A percentile compares a stretch with the other conserved stretches of the same genome.
Evolutionary conservation across 2,797 vertebrate genomes (phyloP).

Genomic region (Sardinella longiceps): DNA sequence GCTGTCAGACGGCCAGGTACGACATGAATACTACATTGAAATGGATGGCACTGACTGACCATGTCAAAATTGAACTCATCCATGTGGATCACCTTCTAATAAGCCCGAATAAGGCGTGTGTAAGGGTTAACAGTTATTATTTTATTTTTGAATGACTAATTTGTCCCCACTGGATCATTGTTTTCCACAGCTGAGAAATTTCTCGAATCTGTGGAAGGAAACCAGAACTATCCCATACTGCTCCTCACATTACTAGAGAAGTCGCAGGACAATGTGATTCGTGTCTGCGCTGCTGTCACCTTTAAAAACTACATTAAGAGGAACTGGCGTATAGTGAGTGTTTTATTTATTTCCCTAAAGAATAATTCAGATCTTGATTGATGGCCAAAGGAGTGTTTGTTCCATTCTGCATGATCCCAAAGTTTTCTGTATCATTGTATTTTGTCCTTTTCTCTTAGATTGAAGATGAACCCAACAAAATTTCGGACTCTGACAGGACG

Average conservation of each 20-base stretch:
- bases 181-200: conserved; percentile 90
- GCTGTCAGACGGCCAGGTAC: conserved; percentile 93
- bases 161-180: too few relatives aligned
- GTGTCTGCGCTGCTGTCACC: conserved; percentile 95
- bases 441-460: conserved; percentile 61
- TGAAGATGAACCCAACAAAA: conserved; percentile 98
- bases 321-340: conserved; percentile 98
- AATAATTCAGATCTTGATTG: too few relatives aligned
- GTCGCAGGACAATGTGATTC: conserved; percentile 94
- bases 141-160: background rate
- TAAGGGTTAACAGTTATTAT: background rate
- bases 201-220: conserved; percentile 95
- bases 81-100: background rate
- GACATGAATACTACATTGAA: conserved; percentile 68
- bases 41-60: too few relatives aligned
- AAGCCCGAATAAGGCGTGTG: background rate
- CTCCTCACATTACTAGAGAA: conserved; percentile 93
- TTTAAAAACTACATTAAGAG: conserved; percentile 99
- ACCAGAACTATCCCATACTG: conserved; percentile 91
- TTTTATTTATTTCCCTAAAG: background rate
- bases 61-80: background rate
- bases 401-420: background rate
- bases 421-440: background rate
- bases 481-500: conserved; percentile 89
- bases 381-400: background rate